Percentiles rank a stretch among this genome's conserved stretches.
These are phyloP conservation scores for Lepidurus packardi DNA, from an alignment of 1,140 invertebrate species.

Conservation along the genomic window DNA sequence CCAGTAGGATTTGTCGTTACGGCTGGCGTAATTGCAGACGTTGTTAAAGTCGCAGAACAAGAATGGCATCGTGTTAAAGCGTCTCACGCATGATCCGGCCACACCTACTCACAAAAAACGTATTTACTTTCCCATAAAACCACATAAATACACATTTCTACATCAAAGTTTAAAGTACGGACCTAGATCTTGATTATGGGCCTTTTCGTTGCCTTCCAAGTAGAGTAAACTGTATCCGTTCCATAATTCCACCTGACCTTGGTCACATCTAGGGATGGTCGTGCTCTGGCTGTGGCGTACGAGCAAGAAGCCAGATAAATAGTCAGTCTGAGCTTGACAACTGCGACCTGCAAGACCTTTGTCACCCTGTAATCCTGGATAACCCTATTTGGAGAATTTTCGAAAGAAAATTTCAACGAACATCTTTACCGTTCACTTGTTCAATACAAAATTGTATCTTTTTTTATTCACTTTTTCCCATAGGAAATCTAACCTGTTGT, in stretches of 20 bases:
- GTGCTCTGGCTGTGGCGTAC: constrained; percentile 88
- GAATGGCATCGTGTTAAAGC: constrained; percentile 97
- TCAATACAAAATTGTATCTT: background rate
- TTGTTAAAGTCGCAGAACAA: constrained; percentile 93
- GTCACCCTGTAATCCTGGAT: constrained; percentile 53
- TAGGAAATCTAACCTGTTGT: constrained; percentile 22
- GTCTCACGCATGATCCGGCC: constrained; percentile 83
- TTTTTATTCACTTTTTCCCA: background rate
- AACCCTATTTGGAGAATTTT: constrained; percentile 34
- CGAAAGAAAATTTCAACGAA: background rate
- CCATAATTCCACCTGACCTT: constrained; percentile 81
- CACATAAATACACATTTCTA: no score
- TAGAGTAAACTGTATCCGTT: constrained; percentile 93
- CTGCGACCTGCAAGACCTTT: constrained; percentile 63
- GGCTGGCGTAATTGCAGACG: constrained; percentile 92
- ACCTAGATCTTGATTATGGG: constrained; percentile 94
- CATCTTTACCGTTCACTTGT: background rate
- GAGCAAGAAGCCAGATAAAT: constrained; percentile 79
- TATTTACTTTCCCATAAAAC: no score
- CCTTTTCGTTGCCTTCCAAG: constrained; percentile 92
- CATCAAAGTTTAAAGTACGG: no score
- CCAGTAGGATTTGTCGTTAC: constrained; percentile 97
- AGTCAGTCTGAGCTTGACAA: constrained; percentile 62
- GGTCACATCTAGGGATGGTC: constrained; percentile 71
- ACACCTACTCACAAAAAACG: constrained; percentile 45